phyloP scores from a whole-genome alignment of 2,888 invertebrate genomes.

The Clusia tigrina region DNA sequence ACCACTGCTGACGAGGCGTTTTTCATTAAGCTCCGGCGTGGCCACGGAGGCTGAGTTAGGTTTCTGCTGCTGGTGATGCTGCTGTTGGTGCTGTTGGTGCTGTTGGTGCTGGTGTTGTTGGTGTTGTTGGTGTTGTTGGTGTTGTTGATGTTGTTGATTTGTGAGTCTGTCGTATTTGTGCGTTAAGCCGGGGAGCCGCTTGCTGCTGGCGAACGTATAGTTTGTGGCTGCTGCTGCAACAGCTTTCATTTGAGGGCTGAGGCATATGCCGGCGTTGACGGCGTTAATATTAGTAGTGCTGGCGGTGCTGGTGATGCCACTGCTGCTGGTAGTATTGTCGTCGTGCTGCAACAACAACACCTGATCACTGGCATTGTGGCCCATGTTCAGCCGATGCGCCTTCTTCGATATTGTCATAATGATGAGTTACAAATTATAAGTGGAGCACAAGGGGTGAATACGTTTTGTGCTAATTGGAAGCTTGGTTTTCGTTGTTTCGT shows the following conservation, averaged over 20 bases:
- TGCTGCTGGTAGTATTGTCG: constrained; percentile 28
- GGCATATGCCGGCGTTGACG: constrained; percentile 26
- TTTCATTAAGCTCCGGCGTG: too few species aligned
- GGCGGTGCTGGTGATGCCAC: constrained; percentile 30
- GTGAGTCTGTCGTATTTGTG: constrained; percentile 57
- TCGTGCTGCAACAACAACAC: constrained; percentile 12
- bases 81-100: constrained; percentile 12
- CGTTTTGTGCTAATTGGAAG: constrained; percentile 16
- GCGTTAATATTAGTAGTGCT: too few species aligned
- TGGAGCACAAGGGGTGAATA: constrained; percentile 11
- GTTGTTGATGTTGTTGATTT: constrained; percentile 43
- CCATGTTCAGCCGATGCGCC: constrained; percentile 42
- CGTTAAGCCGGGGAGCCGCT: constrained; percentile 49
- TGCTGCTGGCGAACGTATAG: constrained; percentile 16
- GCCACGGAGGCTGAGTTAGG: too few species aligned
- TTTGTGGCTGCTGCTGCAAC: constrained; percentile 27
- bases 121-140: constrained; percentile 14
- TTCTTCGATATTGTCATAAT: constrained; percentile 47
- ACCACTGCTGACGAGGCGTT: neutral
- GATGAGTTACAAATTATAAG: constrained; percentile 3
- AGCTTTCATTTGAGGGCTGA: constrained; percentile 31
- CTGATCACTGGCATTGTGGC: constrained; percentile 1
- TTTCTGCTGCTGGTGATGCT: constrained; percentile 7
- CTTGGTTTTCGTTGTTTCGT: constrained; percentile 9
- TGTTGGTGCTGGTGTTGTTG: constrained; percentile 4